Base-by-base conservation (phyloP, 2,797 vertebrate genomes). In the Tenualosa thibaudeaui region DNA sequence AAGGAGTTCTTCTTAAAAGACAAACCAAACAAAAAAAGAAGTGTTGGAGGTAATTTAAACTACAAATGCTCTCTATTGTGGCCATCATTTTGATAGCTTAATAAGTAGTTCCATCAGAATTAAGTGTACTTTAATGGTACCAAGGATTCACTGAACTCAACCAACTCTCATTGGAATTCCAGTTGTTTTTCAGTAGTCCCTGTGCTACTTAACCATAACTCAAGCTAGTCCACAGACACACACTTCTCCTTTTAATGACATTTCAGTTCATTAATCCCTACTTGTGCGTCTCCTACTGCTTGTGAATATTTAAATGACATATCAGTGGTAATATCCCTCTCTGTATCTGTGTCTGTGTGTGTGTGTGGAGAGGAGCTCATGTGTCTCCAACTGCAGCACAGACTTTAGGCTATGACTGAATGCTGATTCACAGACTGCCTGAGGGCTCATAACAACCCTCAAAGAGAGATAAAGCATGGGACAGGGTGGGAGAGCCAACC, bases 311-410 rank as follows among this genome's bases (percentile, higher is more conserved):
- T 13, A 4, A 40, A 78, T 9, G 37, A 78, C 37, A 78, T 6
- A 40, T 78, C 71, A 46, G 13, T 78, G 40, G 71, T 19, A 43
- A 22, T 15, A 78, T 6, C 1, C 22, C 7, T 84, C 62, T 50
- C 10, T 65, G 86, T 62, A 82, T 86, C 85, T 68, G 87, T 85
- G 87, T 86, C 81, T 50, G 81, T 54, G 53, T 54, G 53, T 87
- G 85, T 83, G 85, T 82, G 84, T 81, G 88, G 6, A 24, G 68
- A 37, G 68, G 17, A 1, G 15, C 50, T 51, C 15, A 1, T 86
- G 85, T 75, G 81, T 26, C 46, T 81, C 46, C 22, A 19, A 37
- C 12, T 53, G 13, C 53, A 56, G 81, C 24, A 54, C 7, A 49
- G 43, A 75, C 37, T 75, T 78, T 9, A 46, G 31, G 68, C 37